Evolutionary conservation across 2,888 invertebrate genomes (phyloP).

Genomic region (Lasioglossum villosulum): DNA sequence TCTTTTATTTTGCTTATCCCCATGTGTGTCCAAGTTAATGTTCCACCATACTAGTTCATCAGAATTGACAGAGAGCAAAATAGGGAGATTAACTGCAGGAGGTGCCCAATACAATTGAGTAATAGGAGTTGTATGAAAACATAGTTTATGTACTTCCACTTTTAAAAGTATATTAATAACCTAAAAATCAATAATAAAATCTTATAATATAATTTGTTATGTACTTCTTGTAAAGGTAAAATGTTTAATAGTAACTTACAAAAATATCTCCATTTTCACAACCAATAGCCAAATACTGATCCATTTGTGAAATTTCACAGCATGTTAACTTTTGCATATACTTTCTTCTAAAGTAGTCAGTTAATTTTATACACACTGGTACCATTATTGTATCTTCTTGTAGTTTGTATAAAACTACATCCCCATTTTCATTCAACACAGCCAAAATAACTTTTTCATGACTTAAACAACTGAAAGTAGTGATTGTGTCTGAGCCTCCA

Average conservation of each 20-base stretch:
- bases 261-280: constrained; percentile 87
- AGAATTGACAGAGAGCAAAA: constrained; percentile 78
- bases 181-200: constrained; percentile 62
- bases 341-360: constrained; percentile 29
- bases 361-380: constrained; percentile 44
- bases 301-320: constrained; percentile 85
- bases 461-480: constrained; percentile 74
- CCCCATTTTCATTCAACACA: constrained; percentile 67
- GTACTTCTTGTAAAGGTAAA: not conserved
- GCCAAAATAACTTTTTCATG: constrained; percentile 70
- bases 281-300: constrained; percentile 88
- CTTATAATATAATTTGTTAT: not conserved
- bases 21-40: constrained; percentile 64
- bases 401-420: constrained; percentile 71
- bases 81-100: constrained; percentile 67
- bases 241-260: constrained; percentile 84
- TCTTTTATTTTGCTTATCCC: constrained; percentile 66
- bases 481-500: constrained; percentile 14
- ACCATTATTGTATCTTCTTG: constrained; percentile 44
- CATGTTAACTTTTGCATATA: constrained; percentile 68
- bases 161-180: constrained; percentile 71
- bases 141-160: constrained; percentile 67
- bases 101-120: constrained; percentile 81
- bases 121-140: constrained; percentile 76
- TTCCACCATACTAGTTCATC: constrained; percentile 83